Evolutionary conservation across 2,888 invertebrate species (phyloP).

Genomic region (Cremastobaeus sp.): DNA sequence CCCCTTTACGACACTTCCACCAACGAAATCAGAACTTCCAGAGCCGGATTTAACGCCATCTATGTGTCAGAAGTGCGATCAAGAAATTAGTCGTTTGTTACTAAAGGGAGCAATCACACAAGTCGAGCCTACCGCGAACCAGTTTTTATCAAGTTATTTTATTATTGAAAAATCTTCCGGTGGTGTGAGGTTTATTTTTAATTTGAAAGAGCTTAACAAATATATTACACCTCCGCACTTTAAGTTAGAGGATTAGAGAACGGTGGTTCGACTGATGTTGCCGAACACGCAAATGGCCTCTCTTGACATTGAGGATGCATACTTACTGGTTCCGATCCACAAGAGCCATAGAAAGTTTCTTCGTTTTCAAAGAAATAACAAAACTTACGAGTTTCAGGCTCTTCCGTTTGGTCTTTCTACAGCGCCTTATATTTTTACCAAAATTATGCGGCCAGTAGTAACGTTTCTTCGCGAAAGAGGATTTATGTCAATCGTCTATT

Average conservation of each 20-base stretch:
- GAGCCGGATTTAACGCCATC: too few species aligned
- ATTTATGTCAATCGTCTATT: slow-evolving; percentile 13
- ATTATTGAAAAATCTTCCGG: slow-evolving; percentile 38
- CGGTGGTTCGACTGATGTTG: slow-evolving; percentile 23
- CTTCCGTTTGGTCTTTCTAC: slow-evolving; percentile 11
- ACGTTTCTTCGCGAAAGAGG: not conserved
- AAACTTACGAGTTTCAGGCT: slow-evolving; percentile 12
- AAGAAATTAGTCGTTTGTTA: not conserved
- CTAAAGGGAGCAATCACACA: not conserved
- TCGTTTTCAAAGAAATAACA: slow-evolving; percentile 22
- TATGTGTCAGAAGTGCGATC: not conserved
- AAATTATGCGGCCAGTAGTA: slow-evolving; percentile 20
- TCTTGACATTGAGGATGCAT: slow-evolving; percentile 12
- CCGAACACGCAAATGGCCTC: slow-evolving; percentile 14
- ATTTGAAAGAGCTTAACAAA: slow-evolving; percentile 27
- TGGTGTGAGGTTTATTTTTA: slow-evolving; percentile 34
- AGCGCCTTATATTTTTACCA: slow-evolving; percentile 19
- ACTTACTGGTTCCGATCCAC: not conserved
- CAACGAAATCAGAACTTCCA: not conserved
- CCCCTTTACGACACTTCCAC: too few species aligned
- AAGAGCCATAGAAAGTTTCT: slow-evolving; percentile 13
- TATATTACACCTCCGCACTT: slow-evolving; percentile 18
- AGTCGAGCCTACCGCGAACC: slow-evolving; percentile 12
- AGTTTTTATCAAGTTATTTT: slow-evolving; percentile 39
- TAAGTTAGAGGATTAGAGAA: slow-evolving; percentile 32